Conservation (phyloP, 1,140 invertebrate genomes). For the Grapholita molesta region DNA sequence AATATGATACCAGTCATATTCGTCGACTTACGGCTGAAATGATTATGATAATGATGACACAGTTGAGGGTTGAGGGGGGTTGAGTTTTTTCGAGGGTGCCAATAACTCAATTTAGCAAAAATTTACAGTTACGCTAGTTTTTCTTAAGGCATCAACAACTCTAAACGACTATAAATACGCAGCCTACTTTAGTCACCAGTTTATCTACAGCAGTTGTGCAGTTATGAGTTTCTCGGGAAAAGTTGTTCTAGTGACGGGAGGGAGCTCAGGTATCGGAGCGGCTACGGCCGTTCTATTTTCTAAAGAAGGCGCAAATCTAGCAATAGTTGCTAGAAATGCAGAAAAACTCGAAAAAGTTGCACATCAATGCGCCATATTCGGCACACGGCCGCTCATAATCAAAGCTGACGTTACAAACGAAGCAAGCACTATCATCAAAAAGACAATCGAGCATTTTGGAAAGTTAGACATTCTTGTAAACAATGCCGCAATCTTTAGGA, state of each 20-base stretch:
- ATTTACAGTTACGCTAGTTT: no score
- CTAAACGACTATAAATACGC: no score
- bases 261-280: background rate
- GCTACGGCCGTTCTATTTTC: background rate
- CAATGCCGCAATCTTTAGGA: background rate
- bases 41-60: no score
- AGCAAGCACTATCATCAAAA: background rate
- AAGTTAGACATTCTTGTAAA: background rate
- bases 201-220: no score
- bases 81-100: no score
- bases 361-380: background rate
- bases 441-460: background rate
- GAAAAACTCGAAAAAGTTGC: background rate
- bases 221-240: background rate
- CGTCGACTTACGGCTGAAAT: no score
- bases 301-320: background rate
- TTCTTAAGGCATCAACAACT: no score
- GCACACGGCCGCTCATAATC: background rate
- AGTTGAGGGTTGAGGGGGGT: no score
- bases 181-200: no score
- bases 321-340: background rate
- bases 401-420: background rate
- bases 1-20: no score
- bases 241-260: background rate
- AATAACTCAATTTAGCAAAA: no score